Evolutionary conservation across 2,113 vertebrate species (phyloP).

Genomic region (Urocolius indicus): DNA sequence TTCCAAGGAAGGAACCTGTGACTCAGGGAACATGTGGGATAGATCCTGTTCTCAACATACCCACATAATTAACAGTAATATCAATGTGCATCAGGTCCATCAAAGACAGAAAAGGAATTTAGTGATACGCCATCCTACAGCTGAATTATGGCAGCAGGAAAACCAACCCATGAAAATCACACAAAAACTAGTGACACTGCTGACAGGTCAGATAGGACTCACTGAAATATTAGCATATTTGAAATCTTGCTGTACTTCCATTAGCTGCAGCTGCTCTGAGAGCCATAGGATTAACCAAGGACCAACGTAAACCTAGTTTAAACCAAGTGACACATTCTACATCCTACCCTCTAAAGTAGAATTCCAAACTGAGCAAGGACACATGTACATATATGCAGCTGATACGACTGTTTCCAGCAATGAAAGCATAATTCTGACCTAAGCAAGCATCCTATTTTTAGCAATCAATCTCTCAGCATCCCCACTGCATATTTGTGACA

Average conservation of each 20-base stretch:
- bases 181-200: neutral
- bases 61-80: neutral
- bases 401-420: neutral
- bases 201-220: neutral
- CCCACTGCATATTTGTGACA: neutral
- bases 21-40: neutral
- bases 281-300: neutral
- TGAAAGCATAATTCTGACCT: neutral
- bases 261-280: neutral
- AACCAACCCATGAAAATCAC: neutral
- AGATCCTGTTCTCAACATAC: neutral
- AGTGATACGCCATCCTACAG: neutral
- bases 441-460: neutral
- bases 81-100: rapidly evolving
- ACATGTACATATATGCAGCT: neutral
- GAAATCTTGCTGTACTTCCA: neutral
- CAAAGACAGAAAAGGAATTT: neutral
- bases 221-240: neutral
- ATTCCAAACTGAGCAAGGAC: neutral
- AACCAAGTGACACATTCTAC: neutral
- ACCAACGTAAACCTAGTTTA: neutral
- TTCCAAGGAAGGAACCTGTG: neutral
- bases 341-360: neutral
- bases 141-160: neutral
- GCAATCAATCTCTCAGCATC: neutral